These are phyloP conservation scores for Osmoderma eremita DNA, from an alignment of 2,888 invertebrate genomes.

Conservation along the genomic window DNA sequence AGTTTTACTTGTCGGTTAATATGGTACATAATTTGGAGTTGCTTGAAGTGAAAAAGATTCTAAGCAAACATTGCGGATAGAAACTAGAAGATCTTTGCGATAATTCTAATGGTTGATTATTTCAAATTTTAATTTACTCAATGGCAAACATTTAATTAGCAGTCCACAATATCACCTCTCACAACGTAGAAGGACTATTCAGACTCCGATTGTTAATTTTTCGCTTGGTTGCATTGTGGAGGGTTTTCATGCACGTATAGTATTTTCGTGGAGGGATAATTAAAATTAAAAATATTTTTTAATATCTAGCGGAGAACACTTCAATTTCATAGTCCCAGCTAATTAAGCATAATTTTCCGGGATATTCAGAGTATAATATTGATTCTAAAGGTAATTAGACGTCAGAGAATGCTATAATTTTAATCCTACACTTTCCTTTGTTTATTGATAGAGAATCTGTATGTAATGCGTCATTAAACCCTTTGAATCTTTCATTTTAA, in stretches of 20 bases:
- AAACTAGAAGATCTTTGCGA: background rate
- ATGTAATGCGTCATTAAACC: conserved; percentile 11
- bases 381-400: background rate
- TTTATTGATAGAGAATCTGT: background rate
- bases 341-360: conserved; percentile 36
- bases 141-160: background rate
- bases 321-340: conserved; percentile 33
- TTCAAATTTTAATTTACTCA: background rate
- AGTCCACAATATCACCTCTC: conserved; percentile 2
- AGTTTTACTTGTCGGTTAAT: too few relatives aligned
- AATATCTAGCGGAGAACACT: conserved; percentile 37
- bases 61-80: background rate
- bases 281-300: conserved; percentile 42
- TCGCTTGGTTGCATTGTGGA: conserved; percentile 30
- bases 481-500: conserved; percentile 4
- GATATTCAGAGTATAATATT: conserved; percentile 5
- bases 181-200: conserved; percentile 15
- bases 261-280: conserved; percentile 17
- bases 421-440: background rate
- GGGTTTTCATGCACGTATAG: conserved; percentile 18
- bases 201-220: conserved; percentile 33
- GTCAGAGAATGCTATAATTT: background rate
- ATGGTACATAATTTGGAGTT: too few relatives aligned
- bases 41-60: too few relatives aligned
- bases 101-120: background rate